Evolutionary conservation across 2,113 vertebrate genomes (phyloP), one percentile per base, ranked within the genome.

Genomic region (Xyliphius kryptos): DNA sequence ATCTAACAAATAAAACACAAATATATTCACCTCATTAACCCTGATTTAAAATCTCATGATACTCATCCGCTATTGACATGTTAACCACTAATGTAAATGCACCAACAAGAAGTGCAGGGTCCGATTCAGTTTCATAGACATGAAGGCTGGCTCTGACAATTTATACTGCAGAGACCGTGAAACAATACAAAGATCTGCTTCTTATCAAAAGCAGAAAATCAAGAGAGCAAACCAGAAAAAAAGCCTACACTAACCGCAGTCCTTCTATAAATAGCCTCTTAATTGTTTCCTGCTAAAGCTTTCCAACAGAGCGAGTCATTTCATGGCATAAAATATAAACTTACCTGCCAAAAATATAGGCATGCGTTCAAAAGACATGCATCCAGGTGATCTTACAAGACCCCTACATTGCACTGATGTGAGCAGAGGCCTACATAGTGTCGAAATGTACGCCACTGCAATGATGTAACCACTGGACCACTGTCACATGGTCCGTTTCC

Each of bases 401-500:
- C 54, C 49, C 43, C 53, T 57, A 71, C 73, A 74, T 71, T 71
- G 61, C 73, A 68, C 44, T 58, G 48, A 65, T 68, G 57, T 58
- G 57, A 63, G 49, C 59, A 63, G 55, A 74, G 56, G 56, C 54
- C 11, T n/a, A 58, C 63, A 61, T 50, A 50, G 36, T 52, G 65
- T 36, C 44, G 48, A 67, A 21, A 71, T 74, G 55, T 70, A 61
- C 63, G 61, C 59, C 57, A 74, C 66, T 64, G 64, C 63, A 68
- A 48, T 74, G 69, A 77, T 70, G 67, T 75, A 79, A 79, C 56
- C 61, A 58, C 62, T 21, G 41, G 68, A 41, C 69, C 73, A 52
- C 68, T 73, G 72, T 71, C 41, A 16, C 67, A 69, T 64, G 72
- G 54, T 76, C 61, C 13, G 63, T 82, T 69, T 70, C 81, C 72